These are phyloP conservation scores for Calidris pugnax DNA, from an alignment of 2,113 vertebrate species.

Conservation along the genomic window DNA sequence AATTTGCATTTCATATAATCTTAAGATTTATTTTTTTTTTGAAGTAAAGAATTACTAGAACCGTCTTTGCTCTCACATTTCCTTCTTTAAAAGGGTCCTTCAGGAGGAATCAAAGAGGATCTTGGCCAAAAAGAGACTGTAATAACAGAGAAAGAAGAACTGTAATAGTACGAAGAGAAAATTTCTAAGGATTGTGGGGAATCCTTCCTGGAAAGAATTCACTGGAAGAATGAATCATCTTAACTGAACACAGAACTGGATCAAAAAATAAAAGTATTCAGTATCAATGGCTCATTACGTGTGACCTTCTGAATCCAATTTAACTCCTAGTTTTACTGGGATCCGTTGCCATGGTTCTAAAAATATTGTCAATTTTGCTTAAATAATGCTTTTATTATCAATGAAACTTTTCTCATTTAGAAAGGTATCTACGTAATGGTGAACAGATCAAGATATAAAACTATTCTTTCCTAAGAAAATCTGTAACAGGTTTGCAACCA, in stretches of 20 bases:
- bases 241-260: neutral
- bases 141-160: conserved; percentile 39
- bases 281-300: neutral
- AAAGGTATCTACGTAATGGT: neutral
- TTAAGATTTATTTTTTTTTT: neutral
- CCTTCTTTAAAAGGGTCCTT: neutral
- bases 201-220: neutral
- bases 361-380: neutral
- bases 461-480: neutral
- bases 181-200: neutral
- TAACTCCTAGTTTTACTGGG: neutral
- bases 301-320: neutral
- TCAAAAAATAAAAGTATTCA: neutral
- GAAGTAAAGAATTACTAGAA: neutral
- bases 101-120: neutral
- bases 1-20: neutral
- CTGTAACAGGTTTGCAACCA: neutral
- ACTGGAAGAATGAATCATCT: neutral
- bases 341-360: neutral
- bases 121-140: neutral
- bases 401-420: neutral
- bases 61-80: neutral
- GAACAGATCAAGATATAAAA: neutral
- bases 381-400: neutral
- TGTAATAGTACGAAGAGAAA: neutral